Conservation (phyloP, 2,797 vertebrate species). For the Oceanodroma leucorhoa region DNA sequence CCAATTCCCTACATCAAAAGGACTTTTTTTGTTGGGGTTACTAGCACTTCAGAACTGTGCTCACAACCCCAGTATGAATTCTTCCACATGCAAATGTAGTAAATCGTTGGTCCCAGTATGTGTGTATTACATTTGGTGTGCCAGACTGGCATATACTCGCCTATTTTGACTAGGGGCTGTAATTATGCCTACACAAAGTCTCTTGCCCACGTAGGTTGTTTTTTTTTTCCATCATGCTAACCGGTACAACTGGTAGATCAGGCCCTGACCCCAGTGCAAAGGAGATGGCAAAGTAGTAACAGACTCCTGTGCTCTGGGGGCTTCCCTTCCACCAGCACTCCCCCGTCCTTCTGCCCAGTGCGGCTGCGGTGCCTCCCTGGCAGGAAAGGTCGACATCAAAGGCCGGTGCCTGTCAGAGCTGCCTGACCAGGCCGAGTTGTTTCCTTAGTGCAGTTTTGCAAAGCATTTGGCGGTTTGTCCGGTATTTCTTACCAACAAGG, state of each 20-base stretch:
- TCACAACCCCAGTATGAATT: not conserved
- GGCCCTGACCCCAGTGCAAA: not conserved
- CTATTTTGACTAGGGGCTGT: not conserved
- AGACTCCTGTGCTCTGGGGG: not conserved
- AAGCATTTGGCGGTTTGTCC: rapidly evolving
- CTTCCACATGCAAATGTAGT: not conserved
- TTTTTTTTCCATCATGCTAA: not conserved
- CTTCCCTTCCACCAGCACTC: not conserved
- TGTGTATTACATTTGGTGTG: rapidly evolving
- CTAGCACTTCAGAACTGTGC: not conserved
- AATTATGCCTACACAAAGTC: not conserved
- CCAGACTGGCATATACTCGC: not conserved
- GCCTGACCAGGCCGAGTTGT: rapidly evolving
- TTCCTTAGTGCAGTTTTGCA: not conserved
- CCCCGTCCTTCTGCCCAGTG: not conserved
- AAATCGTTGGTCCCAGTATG: not conserved
- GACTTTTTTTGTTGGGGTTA: not conserved
- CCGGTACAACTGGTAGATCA: not conserved
- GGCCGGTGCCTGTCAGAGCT: not conserved
- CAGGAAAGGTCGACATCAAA: not conserved
- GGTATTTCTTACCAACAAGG: not conserved
- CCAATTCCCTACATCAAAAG: not conserved
- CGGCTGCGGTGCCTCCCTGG: rapidly evolving
- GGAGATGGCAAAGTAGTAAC: not conserved
- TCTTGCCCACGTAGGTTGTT: not conserved